phyloP scores from a whole-genome alignment of 2,888 invertebrate genomes.

The Cryptophagus acutangulus region DNA sequence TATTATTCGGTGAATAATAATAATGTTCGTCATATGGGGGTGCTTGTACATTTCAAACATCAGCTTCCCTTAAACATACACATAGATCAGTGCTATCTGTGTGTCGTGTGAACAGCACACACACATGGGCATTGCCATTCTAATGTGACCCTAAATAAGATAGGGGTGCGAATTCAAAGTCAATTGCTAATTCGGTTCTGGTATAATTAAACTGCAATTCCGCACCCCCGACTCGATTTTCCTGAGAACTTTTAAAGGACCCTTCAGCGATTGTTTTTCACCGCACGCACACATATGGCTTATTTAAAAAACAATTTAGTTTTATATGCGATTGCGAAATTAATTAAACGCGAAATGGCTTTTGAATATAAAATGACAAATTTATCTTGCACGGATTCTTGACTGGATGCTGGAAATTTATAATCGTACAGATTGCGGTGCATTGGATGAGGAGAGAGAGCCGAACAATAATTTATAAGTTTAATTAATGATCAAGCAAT shows the following conservation, averaged over 20 bases:
- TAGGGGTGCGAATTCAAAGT: not conserved
- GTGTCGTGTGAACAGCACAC: not conserved
- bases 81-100: not conserved
- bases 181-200: slow-evolving; percentile 2
- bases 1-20: no score
- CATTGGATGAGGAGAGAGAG: no score
- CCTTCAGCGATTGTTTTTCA: no score
- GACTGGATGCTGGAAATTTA: no score
- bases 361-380: no score
- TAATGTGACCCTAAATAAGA: slow-evolving; percentile 2
- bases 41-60: slow-evolving; percentile 1
- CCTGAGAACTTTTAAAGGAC: not conserved
- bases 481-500: no score
- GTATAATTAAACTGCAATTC: slow-evolving; percentile 2
- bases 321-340: not conserved
- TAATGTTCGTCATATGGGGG: no score
- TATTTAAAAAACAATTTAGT: slow-evolving; percentile 4
- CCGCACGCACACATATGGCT: no score
- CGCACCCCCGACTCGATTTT: not conserved
- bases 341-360: not conserved
- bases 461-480: no score
- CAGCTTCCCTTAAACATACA: not conserved
- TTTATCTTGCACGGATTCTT: no score
- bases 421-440: no score
- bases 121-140: not conserved